Evolutionary conservation across 2,113 vertebrate genomes (phyloP), one percentile per base, ranked within the genome.

Genomic region (Prietella phreatophila): DNA sequence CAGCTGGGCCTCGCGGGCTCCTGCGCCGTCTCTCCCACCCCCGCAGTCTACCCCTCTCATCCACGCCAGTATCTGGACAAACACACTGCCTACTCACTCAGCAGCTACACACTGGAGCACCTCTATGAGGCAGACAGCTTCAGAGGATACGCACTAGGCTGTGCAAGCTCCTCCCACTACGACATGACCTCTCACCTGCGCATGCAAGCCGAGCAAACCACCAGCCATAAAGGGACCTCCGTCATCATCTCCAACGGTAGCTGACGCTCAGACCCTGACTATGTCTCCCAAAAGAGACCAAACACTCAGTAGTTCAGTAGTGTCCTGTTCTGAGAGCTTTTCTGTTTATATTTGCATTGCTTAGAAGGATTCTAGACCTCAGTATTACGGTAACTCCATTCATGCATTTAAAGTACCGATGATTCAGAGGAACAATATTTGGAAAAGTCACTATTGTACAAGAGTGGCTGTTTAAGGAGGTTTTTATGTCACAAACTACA

Each of bases 191-290:
- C 98, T 90, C 97, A 99, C 93, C 95, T 99, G 91, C 96, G 96
- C 92, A 96, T 97, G 94, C 97, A 97, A 80, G 93, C 96, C 87
- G 97, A 99, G 87, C 96, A 97, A 87, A 92, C 95, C 56, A 95
- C 96, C 78, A 96, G 95, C 94, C 98, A 98, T 93, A 99, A 99
- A 93, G 97, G 97, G 93, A 97, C 97, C 88, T 98, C 98, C 2
- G 97, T 99, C 93, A 99, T 99, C 94, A 99, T 99, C 94, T 98
- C 97, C 90, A 99, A 99, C 63, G 97, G 97, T 92, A 99, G 97
- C 96, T 99, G 97, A 97, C 93, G 92, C 92, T 94, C 27, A 50
- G 82, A 75, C 27, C n/a, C 39, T 87, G 78, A 67, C 50, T 42
- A 3, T 22, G 27, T 79, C 33, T 56, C 61, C 61, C 50, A 76